Conservation (phyloP, 2,113 vertebrate genomes). For the Oxyruncus cristatus region DNA sequence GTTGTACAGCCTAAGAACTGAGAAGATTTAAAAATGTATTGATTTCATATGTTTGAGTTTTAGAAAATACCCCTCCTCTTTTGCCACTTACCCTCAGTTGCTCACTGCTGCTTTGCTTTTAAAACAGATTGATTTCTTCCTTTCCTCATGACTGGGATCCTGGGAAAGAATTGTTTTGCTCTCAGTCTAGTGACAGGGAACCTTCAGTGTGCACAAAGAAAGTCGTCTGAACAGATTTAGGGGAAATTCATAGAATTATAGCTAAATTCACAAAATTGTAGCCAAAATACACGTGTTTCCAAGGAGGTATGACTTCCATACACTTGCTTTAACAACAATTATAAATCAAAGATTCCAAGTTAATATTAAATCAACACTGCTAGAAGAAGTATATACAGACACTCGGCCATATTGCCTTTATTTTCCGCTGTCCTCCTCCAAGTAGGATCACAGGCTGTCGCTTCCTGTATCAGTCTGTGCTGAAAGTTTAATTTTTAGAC, state of each 20-base stretch:
- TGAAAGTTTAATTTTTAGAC: not conserved
- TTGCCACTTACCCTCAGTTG: not conserved
- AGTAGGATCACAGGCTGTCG: not conserved
- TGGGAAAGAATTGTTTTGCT: not conserved
- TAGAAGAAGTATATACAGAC: not conserved
- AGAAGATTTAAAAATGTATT: not conserved
- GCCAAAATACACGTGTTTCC: not conserved
- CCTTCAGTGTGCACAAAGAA: not conserved
- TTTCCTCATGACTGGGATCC: not conserved
- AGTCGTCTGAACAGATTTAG: not conserved
- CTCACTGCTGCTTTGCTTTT: not conserved
- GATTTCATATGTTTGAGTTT: not conserved
- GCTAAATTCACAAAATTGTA: not conserved
- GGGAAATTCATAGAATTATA: not conserved
- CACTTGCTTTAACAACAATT: not conserved
- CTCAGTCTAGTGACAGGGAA: not conserved
- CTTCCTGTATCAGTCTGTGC: not conserved
- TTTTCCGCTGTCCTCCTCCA: not conserved
- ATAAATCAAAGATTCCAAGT: not conserved
- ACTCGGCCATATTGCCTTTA: not conserved
- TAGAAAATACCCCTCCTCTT: not conserved
- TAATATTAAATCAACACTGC: not conserved
- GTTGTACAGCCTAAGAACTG: not conserved
- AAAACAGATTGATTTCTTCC: not conserved
- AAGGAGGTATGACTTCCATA: not conserved